These are phyloP conservation scores for Drosophila pectinifera DNA, from an alignment of 1,140 invertebrate species.

Conservation along the genomic window DNA sequence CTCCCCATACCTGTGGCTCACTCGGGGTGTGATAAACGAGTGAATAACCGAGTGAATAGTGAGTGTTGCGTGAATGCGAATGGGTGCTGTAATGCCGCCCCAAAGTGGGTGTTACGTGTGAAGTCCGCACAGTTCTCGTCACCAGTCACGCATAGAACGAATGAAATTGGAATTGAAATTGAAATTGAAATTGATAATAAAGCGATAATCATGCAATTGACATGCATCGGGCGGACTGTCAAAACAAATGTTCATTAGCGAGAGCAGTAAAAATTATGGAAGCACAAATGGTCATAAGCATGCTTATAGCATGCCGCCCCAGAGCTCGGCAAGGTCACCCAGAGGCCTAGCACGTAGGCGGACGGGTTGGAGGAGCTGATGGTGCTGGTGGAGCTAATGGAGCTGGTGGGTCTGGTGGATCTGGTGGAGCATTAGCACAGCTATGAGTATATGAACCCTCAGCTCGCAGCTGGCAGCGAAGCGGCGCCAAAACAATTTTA, in stretches of 20 bases:
- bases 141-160: slow-evolving; percentile 41
- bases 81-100: slow-evolving; percentile 28
- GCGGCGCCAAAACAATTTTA: slow-evolving; percentile 49
- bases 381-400: neutral
- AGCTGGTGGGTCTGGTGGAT: slow-evolving; percentile 10
- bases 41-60: slow-evolving; percentile 28
- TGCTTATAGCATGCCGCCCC: slow-evolving; percentile 47
- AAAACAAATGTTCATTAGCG: slow-evolving; percentile 65
- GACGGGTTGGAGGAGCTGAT: slow-evolving; percentile 13
- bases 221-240: slow-evolving; percentile 65
- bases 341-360: slow-evolving; percentile 38
- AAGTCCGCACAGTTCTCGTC: slow-evolving; percentile 1
- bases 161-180: slow-evolving; percentile 9
- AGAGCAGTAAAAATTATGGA: slow-evolving; percentile 58
- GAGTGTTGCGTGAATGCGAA: slow-evolving; percentile 52
- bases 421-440: neutral
- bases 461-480: slow-evolving; percentile 26
- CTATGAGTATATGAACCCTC: slow-evolving; percentile 7
- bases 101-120: slow-evolving; percentile 17
- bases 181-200: slow-evolving; percentile 44
- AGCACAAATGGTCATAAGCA: slow-evolving; percentile 44
- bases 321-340: slow-evolving; percentile 56
- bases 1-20: slow-evolving; percentile 53
- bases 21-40: slow-evolving; percentile 47
- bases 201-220: slow-evolving; percentile 72